A percentile compares a stretch with the other conserved stretches of the same genome.
Conservation (phyloP, 2,113 vertebrate genomes). For the Chionomys nivalis region DNA sequence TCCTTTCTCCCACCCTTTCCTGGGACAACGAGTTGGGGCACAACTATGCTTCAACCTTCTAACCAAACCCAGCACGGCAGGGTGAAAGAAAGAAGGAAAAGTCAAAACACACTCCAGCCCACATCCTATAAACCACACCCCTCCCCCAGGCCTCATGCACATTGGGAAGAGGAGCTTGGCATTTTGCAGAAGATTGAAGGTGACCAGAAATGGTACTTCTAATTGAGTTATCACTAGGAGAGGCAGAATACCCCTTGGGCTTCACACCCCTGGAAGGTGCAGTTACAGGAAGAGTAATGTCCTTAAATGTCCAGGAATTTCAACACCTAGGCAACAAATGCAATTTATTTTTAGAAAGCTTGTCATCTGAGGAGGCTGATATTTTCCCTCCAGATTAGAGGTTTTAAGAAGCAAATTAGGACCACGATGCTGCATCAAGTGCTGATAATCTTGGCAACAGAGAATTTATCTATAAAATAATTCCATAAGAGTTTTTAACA, state of each 20-base stretch:
- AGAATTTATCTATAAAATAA: background rate
- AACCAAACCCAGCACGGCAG: background rate
- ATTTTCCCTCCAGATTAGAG: background rate
- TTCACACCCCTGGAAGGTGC: background rate
- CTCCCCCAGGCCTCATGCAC: background rate
- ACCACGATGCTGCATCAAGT: background rate
- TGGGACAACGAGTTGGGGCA: too few species aligned
- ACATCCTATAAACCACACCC: background rate
- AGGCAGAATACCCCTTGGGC: background rate
- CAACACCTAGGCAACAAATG: background rate
- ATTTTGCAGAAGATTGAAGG: background rate
- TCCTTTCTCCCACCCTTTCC: background rate
- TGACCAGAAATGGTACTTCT: background rate
- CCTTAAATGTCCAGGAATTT: background rate
- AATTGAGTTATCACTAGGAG: background rate
- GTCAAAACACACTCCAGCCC: background rate
- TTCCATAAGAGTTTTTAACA: background rate
- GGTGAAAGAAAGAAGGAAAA: background rate
- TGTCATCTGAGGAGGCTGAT: background rate
- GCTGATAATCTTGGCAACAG: background rate
- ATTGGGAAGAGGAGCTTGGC: background rate
- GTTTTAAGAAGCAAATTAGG: slow-evolving; percentile 25
- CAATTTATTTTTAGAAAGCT: slow-evolving; percentile 31
- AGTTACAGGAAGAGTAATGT: background rate
- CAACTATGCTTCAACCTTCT: background rate